phyloP scores from a whole-genome alignment of 2,113 vertebrate genomes.

The Hippocampus abdominalis region DNA sequence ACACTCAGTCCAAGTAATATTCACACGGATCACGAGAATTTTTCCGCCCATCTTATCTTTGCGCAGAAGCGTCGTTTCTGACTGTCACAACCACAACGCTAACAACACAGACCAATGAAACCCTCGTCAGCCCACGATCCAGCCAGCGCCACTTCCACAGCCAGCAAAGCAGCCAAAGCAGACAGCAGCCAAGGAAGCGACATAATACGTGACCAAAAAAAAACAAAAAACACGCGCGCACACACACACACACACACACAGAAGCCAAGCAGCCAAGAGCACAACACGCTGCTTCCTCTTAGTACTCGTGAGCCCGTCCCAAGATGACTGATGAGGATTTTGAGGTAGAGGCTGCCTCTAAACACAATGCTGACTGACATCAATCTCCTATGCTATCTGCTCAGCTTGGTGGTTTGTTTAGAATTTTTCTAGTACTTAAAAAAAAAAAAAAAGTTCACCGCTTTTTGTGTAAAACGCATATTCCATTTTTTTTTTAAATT shows the following conservation, averaged over 20 bases:
- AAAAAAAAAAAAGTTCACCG: too few species aligned
- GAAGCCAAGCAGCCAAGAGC: constrained; percentile 30
- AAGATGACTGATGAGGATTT: constrained; percentile 9
- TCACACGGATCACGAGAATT: not conserved
- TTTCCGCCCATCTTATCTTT: not conserved
- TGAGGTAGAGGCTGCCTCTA: constrained; percentile 43
- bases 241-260: constrained; percentile 13
- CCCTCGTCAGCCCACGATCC: not conserved
- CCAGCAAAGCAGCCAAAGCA: constrained; percentile 33
- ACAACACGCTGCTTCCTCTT: not conserved
- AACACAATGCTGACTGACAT: constrained; percentile 3
- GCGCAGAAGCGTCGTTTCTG: not conserved
- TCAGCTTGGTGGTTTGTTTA: too few species aligned
- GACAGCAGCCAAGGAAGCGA: constrained; percentile 20
- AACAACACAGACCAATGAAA: not conserved
- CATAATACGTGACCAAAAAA: constrained; percentile 38
- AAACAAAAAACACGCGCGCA: too few species aligned
- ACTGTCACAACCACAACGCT: not conserved
- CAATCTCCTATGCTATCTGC: too few species aligned
- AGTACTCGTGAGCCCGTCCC: not conserved
- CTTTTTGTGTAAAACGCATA: too few species aligned
- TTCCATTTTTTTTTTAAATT: too few species aligned
- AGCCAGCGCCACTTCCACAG: constrained; percentile 24
- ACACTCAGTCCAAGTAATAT: not conserved
- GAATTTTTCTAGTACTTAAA: too few species aligned